phyloP scores from a whole-genome alignment of 2,888 invertebrate genomes.

The Erannis defoliaria region DNA sequence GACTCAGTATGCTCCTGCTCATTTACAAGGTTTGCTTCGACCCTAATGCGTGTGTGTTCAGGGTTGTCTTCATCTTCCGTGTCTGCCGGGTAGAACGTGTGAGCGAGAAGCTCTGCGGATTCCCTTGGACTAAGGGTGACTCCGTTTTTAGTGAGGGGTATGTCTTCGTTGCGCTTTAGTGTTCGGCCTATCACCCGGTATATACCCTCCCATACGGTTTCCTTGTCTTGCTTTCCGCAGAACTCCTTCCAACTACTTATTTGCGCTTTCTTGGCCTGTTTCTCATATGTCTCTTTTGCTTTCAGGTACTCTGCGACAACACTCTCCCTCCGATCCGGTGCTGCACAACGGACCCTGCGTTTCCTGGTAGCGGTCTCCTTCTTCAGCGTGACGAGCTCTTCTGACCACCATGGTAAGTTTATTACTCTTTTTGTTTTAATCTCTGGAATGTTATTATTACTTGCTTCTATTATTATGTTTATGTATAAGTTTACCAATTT shows the following conservation, averaged over 20 bases:
- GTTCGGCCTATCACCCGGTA: constrained; percentile 28
- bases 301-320: constrained; percentile 39
- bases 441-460: background rate
- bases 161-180: constrained; percentile 12
- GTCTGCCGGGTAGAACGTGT: constrained; percentile 34
- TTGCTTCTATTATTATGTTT: background rate
- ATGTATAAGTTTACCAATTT: background rate
- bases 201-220: constrained; percentile 31
- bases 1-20: constrained; percentile 2
- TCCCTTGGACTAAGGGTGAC: background rate
- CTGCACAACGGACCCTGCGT: constrained; percentile 38
- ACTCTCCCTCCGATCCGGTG: constrained; percentile 24
- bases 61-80: background rate
- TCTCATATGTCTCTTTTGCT: constrained; percentile 37
- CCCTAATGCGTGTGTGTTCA: constrained; percentile 17
- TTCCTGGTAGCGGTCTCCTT: constrained; percentile 29
- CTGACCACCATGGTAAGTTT: constrained; percentile 16
- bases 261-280: constrained; percentile 22
- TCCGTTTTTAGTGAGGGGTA: constrained; percentile 2
- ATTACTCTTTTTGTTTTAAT: background rate
- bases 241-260: constrained; percentile 41
- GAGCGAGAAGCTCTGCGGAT: constrained; percentile 19
- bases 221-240: constrained; percentile 31
- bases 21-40: constrained; percentile 19
- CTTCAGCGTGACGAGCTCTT: constrained; percentile 35